Evolutionary conservation across 2,797 vertebrate genomes (phyloP).

Genomic region (Limnodromus scolopaceus): DNA sequence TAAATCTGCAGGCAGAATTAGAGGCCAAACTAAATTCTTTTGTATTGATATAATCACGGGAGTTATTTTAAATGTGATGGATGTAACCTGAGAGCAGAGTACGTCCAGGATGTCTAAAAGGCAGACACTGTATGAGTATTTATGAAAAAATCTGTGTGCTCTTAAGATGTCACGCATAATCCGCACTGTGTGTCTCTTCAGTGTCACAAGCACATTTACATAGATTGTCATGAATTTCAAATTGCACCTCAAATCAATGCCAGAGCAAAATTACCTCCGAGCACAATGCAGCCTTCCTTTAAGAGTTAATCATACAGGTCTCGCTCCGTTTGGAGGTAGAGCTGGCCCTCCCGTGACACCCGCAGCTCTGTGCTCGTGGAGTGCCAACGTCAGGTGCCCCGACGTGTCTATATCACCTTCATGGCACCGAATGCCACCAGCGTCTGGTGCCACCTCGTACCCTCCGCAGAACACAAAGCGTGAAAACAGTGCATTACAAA

Average conservation of each 20-base stretch:
- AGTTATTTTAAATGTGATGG: conserved; percentile 45
- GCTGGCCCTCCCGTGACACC: background rate
- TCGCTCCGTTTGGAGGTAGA: background rate
- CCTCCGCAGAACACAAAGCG: accelerated
- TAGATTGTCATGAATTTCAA: conserved; percentile 80
- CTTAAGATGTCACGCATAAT: conserved; percentile 79
- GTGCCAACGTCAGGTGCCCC: accelerated
- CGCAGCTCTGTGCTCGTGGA: accelerated
- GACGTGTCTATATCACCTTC: accelerated
- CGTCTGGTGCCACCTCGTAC: background rate
- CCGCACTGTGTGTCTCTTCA: conserved; percentile 77
- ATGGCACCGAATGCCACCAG: background rate
- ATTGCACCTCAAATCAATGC: conserved; percentile 77
- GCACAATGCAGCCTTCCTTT: conserved; percentile 68
- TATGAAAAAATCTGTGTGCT: conserved; percentile 77
- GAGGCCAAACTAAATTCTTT: conserved; percentile 38
- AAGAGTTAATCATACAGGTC: conserved; percentile 61
- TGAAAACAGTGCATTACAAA: accelerated
- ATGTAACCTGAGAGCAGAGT: conserved; percentile 40
- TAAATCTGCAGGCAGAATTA: conserved; percentile 46
- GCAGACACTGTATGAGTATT: conserved; percentile 77
- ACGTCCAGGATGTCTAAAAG: conserved; percentile 56
- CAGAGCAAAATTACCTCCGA: conserved; percentile 73
- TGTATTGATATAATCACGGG: conserved; percentile 36
- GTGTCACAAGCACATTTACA: conserved; percentile 81